phyloP scores from a whole-genome alignment of 2,888 invertebrate genomes.

The Listrodromus nycthemerus region DNA sequence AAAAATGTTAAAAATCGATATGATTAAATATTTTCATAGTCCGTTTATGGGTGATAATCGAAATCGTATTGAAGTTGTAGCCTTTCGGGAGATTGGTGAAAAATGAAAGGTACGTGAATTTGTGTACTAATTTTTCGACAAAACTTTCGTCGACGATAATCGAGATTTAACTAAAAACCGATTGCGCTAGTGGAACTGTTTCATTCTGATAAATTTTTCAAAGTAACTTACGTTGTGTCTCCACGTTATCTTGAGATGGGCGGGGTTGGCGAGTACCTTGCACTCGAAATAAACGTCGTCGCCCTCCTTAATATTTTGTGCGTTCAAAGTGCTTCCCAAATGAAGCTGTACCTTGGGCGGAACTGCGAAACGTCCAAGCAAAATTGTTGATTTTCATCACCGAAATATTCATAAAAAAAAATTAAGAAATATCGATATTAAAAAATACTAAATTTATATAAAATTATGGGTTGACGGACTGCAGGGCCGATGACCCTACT shows the following conservation, averaged over 20 bases:
- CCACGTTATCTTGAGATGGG: constrained; percentile 91
- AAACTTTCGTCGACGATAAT: too few species aligned
- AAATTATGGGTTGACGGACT: neutral
- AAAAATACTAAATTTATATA: too few species aligned
- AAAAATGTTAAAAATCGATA: too few species aligned
- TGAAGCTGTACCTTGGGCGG: constrained; percentile 90
- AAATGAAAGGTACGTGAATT: too few species aligned
- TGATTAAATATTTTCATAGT: too few species aligned
- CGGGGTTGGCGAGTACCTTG: constrained; percentile 91
- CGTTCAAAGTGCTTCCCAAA: constrained; percentile 90
- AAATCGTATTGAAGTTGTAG: too few species aligned
- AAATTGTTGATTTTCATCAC: neutral
- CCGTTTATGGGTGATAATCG: too few species aligned
- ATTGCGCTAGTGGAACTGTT: too few species aligned
- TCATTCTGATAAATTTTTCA: constrained; percentile 15
- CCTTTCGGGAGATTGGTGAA: too few species aligned
- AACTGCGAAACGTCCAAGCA: constrained; percentile 85
- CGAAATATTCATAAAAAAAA: neutral
- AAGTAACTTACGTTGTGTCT: constrained; percentile 89
- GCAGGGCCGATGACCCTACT: neutral
- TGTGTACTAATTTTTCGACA: too few species aligned
- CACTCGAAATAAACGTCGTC: constrained; percentile 93
- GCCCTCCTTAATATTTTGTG: constrained; percentile 92
- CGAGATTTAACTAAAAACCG: too few species aligned
- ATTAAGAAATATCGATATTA: constrained; percentile 22